Base-by-base conservation (phyloP, 2,888 invertebrate species). In the Himalopsyche tibetana region DNA sequence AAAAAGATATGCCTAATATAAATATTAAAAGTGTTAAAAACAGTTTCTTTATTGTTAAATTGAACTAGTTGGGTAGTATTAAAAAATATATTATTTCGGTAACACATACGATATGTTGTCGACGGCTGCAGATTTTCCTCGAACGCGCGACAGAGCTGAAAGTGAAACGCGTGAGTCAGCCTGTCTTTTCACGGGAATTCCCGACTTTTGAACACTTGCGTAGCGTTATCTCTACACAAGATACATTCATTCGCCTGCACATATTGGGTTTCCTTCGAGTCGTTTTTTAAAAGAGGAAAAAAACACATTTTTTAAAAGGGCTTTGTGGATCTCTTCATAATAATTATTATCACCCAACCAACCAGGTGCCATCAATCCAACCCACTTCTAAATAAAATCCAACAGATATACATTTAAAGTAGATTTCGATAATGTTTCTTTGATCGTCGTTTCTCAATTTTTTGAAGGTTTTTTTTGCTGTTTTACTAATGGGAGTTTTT, bases 171-270 rank as follows among this genome's bases (percentile, higher is more conserved):
- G 63, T 63, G 63, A 63, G 63, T 63, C 63, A 63, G 63, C 28
- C 63, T 63, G 63, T 63, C 63, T 63, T 63, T 63, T 63, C 63
- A 63, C 63, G 63, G 63, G 63, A 63, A 63, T 63, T 63, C 63
- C 63, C 63, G 8, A 63, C 63, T 63, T 63, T 15, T 9, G 63
- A n/a, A 63, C 51, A 51, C 51, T 51, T 51, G 1, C 51, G 15
- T 51, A 51, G 51, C 51, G 4, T 15, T 51, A 51, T 51, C 51
- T 51, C 51, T 51, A 51, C 2, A 15, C 51, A 4, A 28, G 19
- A n/a, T 19, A 63, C 63, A 63, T 63, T 17, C n/a, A 56, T 56
- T 17, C n/a, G 56, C 56, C n/a, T 56, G 6, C 0, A 19, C 19
- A 11, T n/a, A 63, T 63, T 63, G 63, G 19, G 63, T 63, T 63